Conservation (phyloP, 2,888 invertebrate species). For the Endotricha flammealis region DNA sequence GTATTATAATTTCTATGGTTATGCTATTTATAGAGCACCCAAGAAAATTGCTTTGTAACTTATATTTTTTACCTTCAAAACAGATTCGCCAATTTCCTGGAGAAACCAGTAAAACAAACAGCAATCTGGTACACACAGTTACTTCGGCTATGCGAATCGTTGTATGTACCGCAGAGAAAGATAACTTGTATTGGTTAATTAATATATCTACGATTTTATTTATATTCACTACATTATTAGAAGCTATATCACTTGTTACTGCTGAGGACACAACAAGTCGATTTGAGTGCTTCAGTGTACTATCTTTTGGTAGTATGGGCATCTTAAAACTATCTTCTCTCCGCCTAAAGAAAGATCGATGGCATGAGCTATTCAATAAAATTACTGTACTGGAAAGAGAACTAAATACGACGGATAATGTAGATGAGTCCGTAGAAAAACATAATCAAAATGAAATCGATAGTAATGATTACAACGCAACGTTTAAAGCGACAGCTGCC, state of each 20-base stretch:
- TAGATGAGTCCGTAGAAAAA: conserved; percentile 16
- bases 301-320: conserved; percentile 53
- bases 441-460: conserved; percentile 33
- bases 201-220: background rate
- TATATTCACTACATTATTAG: background rate
- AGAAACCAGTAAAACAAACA: no score
- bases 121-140: background rate
- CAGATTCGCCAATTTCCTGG: no score
- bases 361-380: conserved; percentile 37
- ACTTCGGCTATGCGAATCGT: background rate
- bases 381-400: conserved; percentile 35
- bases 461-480: conserved; percentile 35
- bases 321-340: conserved; percentile 45
- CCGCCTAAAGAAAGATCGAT: conserved; percentile 25
- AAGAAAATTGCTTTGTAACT: no score
- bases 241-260: background rate
- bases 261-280: conserved; percentile 30
- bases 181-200: background rate
- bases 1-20: no score
- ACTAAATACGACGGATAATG: conserved; percentile 26
- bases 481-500: conserved; percentile 30
- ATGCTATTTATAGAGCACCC: no score
- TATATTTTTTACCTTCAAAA: no score
- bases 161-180: background rate
- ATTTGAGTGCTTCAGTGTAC: conserved; percentile 51